A percentile compares a stretch with the other conserved stretches of the same genome.
Evolutionary conservation across 2,888 invertebrate species (phyloP).

Genomic region (Euplagia quadripunctaria): DNA sequence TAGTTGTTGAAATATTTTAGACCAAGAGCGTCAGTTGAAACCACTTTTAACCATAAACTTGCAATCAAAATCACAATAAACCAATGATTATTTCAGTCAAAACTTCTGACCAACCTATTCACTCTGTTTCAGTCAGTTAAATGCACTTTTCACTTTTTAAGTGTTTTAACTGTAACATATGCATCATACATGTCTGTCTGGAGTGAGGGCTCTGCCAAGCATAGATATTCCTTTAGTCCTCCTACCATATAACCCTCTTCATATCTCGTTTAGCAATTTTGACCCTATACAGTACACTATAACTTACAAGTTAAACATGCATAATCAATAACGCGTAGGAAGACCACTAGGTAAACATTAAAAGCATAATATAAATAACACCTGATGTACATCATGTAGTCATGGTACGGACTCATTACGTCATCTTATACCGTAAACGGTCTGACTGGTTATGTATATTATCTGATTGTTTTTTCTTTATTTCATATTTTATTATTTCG

Average conservation of each 20-base stretch:
- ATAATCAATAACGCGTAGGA: neutral
- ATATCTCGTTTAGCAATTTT: neutral
- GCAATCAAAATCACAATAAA: too few relatives aligned
- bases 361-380: slow-evolving; percentile 7
- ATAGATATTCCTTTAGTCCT: neutral
- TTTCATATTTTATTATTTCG: neutral
- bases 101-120: too few relatives aligned
- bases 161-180: too few relatives aligned
- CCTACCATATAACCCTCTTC: neutral
- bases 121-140: too few relatives aligned
- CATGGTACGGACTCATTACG: slow-evolving; percentile 11
- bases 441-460: neutral
- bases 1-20: too few relatives aligned
- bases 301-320: neutral
- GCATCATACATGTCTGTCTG: neutral
- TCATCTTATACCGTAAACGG: slow-evolving; percentile 4
- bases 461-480: neutral
- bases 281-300: neutral
- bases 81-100: too few relatives aligned
- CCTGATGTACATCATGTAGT: slow-evolving; percentile 11
- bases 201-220: neutral
- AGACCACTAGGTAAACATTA: neutral
- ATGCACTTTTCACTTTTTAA: too few relatives aligned
- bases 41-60: too few relatives aligned
- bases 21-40: too few relatives aligned